Evolutionary conservation across 2,888 invertebrate genomes (phyloP).

Genomic region (Esperia sulphurella): DNA sequence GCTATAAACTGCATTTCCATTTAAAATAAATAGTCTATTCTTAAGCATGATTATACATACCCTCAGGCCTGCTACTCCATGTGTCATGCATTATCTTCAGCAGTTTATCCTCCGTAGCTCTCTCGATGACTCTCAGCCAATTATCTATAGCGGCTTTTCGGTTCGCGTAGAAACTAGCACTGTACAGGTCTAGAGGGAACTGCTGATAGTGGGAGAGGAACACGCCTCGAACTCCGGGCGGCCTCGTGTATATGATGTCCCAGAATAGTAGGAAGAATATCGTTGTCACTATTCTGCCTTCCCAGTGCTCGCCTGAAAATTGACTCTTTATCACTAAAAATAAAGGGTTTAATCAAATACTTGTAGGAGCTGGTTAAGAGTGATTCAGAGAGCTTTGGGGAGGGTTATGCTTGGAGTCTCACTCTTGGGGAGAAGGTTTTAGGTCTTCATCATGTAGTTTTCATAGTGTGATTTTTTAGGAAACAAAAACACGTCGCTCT

Average conservation of each 20-base stretch:
- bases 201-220: constrained; percentile 83
- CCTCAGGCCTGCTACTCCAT: constrained; percentile 67
- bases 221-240: constrained; percentile 67
- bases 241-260: constrained; percentile 84
- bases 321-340: background rate
- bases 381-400: too few relatives aligned
- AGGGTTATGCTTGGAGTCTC: too few relatives aligned
- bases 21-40: too few relatives aligned
- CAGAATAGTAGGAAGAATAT: constrained; percentile 86
- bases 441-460: too few relatives aligned
- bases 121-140: constrained; percentile 56
- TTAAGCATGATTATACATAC: constrained; percentile 34
- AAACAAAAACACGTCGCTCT: too few relatives aligned
- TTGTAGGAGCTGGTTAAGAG: too few relatives aligned
- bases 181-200: constrained; percentile 86
- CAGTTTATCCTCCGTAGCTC: constrained; percentile 49
- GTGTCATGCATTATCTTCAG: constrained; percentile 54
- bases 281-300: constrained; percentile 81
- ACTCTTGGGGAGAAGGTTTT: too few relatives aligned
- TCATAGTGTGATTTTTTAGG: too few relatives aligned
- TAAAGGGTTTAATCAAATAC: too few relatives aligned
- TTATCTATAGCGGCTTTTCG: constrained; percentile 80
- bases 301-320: constrained; percentile 83
- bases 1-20: too few relatives aligned
- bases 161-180: constrained; percentile 82